These are phyloP conservation scores for Sebastes minor DNA, from an alignment of 2,797 vertebrate species.

Conservation along the genomic window DNA sequence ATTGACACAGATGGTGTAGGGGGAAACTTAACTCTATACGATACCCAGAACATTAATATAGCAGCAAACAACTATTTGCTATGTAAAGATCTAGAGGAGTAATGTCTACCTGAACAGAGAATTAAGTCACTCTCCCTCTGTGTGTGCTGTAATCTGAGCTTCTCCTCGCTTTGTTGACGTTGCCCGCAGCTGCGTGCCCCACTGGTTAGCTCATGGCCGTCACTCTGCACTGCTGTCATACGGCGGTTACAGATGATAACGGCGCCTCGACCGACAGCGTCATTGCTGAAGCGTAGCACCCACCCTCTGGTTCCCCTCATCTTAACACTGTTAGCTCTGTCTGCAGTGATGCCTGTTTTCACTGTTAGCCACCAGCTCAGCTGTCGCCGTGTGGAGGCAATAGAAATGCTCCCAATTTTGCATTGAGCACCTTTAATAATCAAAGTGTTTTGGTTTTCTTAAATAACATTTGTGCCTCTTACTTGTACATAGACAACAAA, in stretches of 20 bases:
- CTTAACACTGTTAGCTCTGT: not conserved
- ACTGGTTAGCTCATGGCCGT: too few relatives aligned
- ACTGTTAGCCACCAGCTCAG: not conserved
- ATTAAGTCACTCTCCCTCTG: not conserved
- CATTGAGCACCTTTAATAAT: not conserved
- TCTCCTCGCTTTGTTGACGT: not conserved
- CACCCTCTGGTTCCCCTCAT: not conserved
- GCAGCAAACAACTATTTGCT: not conserved
- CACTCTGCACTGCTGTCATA: too few relatives aligned
- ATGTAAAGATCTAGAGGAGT: not conserved
- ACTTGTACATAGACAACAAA: not conserved
- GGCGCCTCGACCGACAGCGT: not conserved
- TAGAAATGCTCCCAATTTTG: not conserved
- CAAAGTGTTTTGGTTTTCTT: not conserved
- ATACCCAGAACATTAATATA: not conserved
- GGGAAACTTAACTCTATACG: not conserved
- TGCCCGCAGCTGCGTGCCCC: too few relatives aligned
- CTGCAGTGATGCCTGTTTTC: not conserved
- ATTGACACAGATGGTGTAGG: not conserved
- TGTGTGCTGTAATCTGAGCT: not conserved
- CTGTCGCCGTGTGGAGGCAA: not conserved
- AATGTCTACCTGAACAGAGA: not conserved
- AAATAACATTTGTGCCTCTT: not conserved
- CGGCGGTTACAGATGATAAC: accelerated
- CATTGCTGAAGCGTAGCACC: not conserved